Base-by-base conservation (phyloP, 2,113 vertebrate species). In the Thinocorus orbignyianus region DNA sequence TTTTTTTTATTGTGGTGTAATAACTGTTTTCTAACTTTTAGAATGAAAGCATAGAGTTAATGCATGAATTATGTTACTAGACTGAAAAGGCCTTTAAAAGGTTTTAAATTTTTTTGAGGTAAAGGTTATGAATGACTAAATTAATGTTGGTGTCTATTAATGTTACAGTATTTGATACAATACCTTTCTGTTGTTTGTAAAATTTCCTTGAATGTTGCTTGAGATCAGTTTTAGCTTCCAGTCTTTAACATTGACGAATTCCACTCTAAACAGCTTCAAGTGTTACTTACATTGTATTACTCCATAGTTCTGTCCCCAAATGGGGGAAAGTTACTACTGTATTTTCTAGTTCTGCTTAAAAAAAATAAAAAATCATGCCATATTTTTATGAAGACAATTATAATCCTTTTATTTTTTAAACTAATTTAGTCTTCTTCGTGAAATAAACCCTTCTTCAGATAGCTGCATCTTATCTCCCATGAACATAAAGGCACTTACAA, bases 401-500 rank as follows among this genome's bases (percentile, higher is more conserved):
- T 46, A 79, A 48, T 48, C 9, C 16, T 23, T 58, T 12, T 41
- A 58, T 91, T 80, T 80, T 81, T 25, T 39, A 49, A 68, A 79
- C 13, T 51, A 51, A 42, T 66, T 74, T 74, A 60, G 44, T 65
- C 46, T 71, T 76, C 41, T 49, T 18, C n/a, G 3, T 52, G 11
- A 71, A 86, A 72, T 71, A 93, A 86, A 64, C 22, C 14, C 51
- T 64, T 73, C 88, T 70, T 61, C 74, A 71, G 80, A 65, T 28
- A 81, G 26, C 55, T 60, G 20, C 33, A 51, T 3, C 17, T 81
- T 51, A 78, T 60, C 51, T 39, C 54, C 24, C 64, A 30, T 52
- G 31, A 76, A 73, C 13, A 51, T 57, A 57, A 68, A 55, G 49
- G 26, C 26, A 85, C 37, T 77, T 91, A 42, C 13, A 84, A 74